phyloP scores from a whole-genome alignment of 2,113 vertebrate genomes.

The Lamprotornis superbus region DNA sequence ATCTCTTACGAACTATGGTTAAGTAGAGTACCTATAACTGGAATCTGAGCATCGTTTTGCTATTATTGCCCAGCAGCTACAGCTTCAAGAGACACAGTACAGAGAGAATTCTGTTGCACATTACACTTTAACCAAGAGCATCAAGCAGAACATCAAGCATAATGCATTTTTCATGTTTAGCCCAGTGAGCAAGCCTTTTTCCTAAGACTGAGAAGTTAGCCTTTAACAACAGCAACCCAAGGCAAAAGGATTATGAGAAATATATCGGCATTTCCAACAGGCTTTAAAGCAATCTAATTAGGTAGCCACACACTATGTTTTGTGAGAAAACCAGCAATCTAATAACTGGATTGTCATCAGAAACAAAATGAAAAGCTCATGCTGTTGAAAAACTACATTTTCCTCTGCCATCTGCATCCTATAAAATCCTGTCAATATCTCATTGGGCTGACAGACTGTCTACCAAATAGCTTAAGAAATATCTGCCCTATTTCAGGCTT shows the following conservation, averaged over 20 bases:
- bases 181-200: constrained; percentile 38
- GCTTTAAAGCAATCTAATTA: constrained; percentile 65
- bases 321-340: constrained; percentile 64
- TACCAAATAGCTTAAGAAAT: not conserved
- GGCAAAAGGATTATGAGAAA: constrained; percentile 63
- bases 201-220: constrained; percentile 40
- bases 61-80: constrained; percentile 3
- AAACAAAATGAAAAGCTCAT: constrained; percentile 58
- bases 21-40: not conserved
- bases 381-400: constrained; percentile 23
- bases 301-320: constrained; percentile 52
- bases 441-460: not conserved
- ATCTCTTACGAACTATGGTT: not conserved
- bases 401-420: not conserved
- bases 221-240: constrained; percentile 55
- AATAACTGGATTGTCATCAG: constrained; percentile 68
- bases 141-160: constrained; percentile 19
- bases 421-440: not conserved
- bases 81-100: constrained; percentile 1
- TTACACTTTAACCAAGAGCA: constrained; percentile 15
- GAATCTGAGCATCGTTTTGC: constrained; percentile 16
- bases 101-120: not conserved
- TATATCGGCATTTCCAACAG: not conserved
- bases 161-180: constrained; percentile 51
- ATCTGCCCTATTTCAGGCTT: not conserved